These are phyloP conservation scores for Nylanderia fulva DNA, from an alignment of 1,140 invertebrate species.

Conservation along the genomic window DNA sequence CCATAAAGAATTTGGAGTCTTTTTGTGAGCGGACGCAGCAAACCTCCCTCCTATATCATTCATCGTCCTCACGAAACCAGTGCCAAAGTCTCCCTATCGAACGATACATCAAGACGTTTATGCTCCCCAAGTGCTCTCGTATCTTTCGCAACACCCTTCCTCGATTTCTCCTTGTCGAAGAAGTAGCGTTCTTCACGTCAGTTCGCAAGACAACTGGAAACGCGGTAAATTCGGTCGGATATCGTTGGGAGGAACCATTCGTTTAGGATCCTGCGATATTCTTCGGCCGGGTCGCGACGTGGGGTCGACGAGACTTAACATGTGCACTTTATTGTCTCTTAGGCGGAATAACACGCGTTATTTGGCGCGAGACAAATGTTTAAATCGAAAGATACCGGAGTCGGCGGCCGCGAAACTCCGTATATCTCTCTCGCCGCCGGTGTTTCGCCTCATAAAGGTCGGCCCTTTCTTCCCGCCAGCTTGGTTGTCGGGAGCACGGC, in stretches of 20 bases:
- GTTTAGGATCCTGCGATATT: constrained; percentile 25
- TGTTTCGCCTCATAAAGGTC: constrained; percentile 68
- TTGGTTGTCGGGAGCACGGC: constrained; percentile 39
- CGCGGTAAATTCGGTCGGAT: constrained; percentile 54
- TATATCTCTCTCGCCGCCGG: constrained; percentile 60
- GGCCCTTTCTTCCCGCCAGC: constrained; percentile 9
- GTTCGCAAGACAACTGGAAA: constrained; percentile 61
- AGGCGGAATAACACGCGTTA: constrained; percentile 77
- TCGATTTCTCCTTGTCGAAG: neutral
- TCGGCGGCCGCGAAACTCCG: constrained; percentile 40
- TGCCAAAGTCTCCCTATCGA: constrained; percentile 59
- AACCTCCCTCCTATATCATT: constrained; percentile 55
- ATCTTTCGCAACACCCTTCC: constrained; percentile 34
- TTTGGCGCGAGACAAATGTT: constrained; percentile 77
- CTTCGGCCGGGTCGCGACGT: neutral
- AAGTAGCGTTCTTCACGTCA: constrained; percentile 52
- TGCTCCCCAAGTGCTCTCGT: constrained; percentile 29
- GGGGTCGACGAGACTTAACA: constrained; percentile 67
- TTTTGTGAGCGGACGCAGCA: neutral
- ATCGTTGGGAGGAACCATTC: constrained; percentile 58
- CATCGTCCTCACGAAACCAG: constrained; percentile 32
- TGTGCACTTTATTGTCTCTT: constrained; percentile 78
- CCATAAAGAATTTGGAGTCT: neutral
- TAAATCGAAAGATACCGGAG: constrained; percentile 65
- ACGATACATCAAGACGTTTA: constrained; percentile 71